Evolutionary conservation across 2,888 invertebrate species (phyloP), one percentile per base, ranked within the genome.

Genomic region (Hirtodrosophila duncani): DNA sequence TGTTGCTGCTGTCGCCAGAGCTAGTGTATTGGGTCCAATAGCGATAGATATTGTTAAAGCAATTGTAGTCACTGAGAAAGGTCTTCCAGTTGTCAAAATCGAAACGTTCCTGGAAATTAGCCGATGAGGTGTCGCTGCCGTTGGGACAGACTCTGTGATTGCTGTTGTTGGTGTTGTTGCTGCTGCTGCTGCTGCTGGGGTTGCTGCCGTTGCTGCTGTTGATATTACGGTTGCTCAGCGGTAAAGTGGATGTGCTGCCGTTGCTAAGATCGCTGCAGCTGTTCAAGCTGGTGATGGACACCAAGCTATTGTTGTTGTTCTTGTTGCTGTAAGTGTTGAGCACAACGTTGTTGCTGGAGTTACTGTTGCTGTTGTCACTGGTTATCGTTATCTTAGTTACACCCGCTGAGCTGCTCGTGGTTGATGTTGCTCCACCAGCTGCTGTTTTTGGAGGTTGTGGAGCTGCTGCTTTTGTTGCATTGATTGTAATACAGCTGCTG

Each of bases 31-130:
- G 82, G 49, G 81, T 70, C 77, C 85, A 82, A 30, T 83, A 84
- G 53, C 83, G 83, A 53, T 84, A 85, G 20, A 86, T 45, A 24
- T 80, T 82, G 45, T 84, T 79, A 42, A 87, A 80, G 60, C 87
- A 86, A 67, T 84, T 85, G 21, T 87, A 88, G 88, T 89, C 90
- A 86, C 89, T 90, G 80, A 92, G 88, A 82, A 91, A 89, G 85
- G 91, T 90, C 89, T 92, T 92, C 85, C 91, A 90, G 74, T 91
- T 88, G 67, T 88, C 85, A 80, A 89, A 89, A 85, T 87, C 87
- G 66, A 89, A 84, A 26, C 84, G 84, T 34, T 85, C 82, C 56
- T 84, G 86, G 46, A 85, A 86, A 49, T 84, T 79, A n/a, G 83
- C 84, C 2, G 82, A 84, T 2, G 85, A 81, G 17, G 83, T 84